A percentile compares a stretch with the other conserved stretches of the same genome.
phyloP scores from a whole-genome alignment of 2,888 invertebrate genomes.

The Eupithecia exiguata region DNA sequence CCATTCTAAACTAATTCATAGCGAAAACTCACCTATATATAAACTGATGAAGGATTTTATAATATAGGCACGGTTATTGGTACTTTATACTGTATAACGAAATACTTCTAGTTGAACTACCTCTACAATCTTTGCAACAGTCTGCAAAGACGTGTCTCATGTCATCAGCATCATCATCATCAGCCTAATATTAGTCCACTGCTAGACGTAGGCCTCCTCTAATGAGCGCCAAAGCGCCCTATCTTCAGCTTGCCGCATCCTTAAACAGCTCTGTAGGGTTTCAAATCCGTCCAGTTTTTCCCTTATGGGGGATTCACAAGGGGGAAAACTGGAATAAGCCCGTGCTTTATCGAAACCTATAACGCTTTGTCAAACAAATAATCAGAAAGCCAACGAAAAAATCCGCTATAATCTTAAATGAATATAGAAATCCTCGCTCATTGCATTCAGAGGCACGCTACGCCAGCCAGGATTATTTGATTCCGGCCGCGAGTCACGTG shows the following conservation, averaged over 20 bases:
- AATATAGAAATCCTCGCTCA: constrained; percentile 18
- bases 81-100: background rate
- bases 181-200: too few species aligned
- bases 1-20: constrained; percentile 23
- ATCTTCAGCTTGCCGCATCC: too few species aligned
- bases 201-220: too few species aligned
- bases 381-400: constrained; percentile 10
- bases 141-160: too few species aligned
- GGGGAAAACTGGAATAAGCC: too few species aligned
- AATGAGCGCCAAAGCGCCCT: too few species aligned
- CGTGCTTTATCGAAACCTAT: background rate
- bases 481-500: constrained; percentile 40
- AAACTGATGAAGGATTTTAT: background rate
- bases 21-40: background rate
- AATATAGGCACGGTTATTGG: background rate
- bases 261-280: background rate
- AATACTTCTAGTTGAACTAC: background rate
- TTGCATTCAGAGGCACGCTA: constrained; percentile 28
- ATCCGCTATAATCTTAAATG: constrained; percentile 24
- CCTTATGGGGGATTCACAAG: too few species aligned
- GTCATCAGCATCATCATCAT: too few species aligned
- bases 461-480: constrained; percentile 36
- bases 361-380: constrained; percentile 5
- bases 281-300: background rate
- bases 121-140: background rate